Conservation (phyloP, 2,888 invertebrate species). For the Macropis europaea region DNA sequence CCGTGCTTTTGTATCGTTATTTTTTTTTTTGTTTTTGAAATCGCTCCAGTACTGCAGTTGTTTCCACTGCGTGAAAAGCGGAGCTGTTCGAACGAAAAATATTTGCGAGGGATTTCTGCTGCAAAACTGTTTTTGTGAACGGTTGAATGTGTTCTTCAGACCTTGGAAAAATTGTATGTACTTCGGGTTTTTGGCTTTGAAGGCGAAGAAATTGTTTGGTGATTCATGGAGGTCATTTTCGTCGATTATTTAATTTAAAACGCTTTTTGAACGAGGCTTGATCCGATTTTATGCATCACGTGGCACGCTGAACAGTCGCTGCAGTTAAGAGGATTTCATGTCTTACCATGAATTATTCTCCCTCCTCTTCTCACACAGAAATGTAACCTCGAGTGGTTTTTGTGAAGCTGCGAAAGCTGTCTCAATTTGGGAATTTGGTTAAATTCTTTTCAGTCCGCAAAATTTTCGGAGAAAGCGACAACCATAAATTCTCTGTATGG, state of each 20-base stretch:
- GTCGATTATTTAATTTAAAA: slow-evolving; percentile 14
- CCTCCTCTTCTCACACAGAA: not conserved
- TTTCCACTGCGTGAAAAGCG: no score
- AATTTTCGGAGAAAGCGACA: no score
- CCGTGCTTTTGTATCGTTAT: not conserved
- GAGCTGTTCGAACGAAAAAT: no score
- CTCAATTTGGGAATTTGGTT: not conserved
- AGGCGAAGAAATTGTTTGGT: not conserved
- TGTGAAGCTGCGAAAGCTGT: not conserved
- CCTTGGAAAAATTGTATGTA: no score
- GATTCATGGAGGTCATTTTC: not conserved
- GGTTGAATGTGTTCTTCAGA: no score
- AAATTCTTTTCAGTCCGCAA: no score
- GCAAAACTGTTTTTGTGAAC: no score
- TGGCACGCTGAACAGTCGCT: not conserved
- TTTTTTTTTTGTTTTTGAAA: not conserved
- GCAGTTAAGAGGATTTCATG: not conserved
- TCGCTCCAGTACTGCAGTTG: no score
- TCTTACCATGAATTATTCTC: not conserved
- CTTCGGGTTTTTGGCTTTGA: no score
- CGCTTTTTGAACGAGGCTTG: slow-evolving; percentile 1
- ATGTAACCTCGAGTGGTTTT: not conserved
- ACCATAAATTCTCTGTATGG: no score
- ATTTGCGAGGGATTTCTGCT: no score
- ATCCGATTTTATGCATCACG: slow-evolving; percentile 6